phyloP scores from a whole-genome alignment of 2,113 vertebrate species.

The Pterophyllum scalare region DNA sequence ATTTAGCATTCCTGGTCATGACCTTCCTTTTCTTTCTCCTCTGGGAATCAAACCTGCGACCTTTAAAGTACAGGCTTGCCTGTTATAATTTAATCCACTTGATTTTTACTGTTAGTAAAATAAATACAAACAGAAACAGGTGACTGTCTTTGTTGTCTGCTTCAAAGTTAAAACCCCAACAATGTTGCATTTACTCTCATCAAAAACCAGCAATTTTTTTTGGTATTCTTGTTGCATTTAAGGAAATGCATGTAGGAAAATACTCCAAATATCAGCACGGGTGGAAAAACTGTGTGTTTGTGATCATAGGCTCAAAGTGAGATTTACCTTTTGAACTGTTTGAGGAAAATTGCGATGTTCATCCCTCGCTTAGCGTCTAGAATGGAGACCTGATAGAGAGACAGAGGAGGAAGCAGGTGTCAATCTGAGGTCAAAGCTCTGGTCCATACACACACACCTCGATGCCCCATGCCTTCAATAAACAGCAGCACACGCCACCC shows the following conservation, averaged over 20 bases:
- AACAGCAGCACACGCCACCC: conserved; percentile 11
- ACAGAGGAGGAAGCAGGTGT: background rate
- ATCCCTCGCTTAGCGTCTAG: conserved; percentile 92
- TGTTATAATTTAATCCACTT: background rate
- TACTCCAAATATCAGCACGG: background rate
- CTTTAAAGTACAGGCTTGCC: background rate
- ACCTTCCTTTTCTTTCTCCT: background rate
- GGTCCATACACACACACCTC: conserved; percentile 16
- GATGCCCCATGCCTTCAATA: conserved; percentile 21
- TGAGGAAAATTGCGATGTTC: conserved; percentile 95
- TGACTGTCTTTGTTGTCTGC: background rate
- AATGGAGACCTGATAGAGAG: conserved; percentile 83
- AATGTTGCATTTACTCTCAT: background rate
- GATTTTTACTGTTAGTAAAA: background rate
- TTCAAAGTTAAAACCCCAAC: too few relatives aligned
- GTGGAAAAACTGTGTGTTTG: background rate
- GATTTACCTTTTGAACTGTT: conserved; percentile 93
- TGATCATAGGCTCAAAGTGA: background rate
- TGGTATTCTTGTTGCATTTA: too few relatives aligned
- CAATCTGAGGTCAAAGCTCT: background rate
- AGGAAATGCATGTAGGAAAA: too few relatives aligned
- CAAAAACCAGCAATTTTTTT: too few relatives aligned
- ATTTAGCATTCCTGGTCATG: background rate
- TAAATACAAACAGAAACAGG: background rate
- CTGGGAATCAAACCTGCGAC: background rate